Evolutionary conservation across 1,140 invertebrate genomes (phyloP), one percentile per base, ranked within the genome.

Genomic region (Diachasma alloeum): DNA sequence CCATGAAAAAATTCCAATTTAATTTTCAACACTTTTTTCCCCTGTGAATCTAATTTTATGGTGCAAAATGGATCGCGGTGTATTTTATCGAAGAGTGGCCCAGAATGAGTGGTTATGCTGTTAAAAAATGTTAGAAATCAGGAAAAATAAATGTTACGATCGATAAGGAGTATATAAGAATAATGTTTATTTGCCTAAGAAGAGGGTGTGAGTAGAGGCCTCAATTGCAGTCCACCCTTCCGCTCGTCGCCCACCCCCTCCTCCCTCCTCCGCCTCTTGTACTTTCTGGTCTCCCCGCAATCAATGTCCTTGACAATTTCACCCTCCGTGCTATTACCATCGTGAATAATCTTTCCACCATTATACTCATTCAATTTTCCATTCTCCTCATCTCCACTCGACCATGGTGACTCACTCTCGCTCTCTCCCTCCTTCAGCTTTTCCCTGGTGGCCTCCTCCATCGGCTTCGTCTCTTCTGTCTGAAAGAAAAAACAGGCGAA

Each of bases 361-460:
- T 59, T 53, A 36, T 37, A 44, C 6, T 78, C 67, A 53, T 72
- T 44, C 66, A 42, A 13, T 67, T 68, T 56, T 36, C n/a, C 68
- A n/a, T 68, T 37, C 59, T 75, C 39, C 37, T 79, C 86, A n/a
- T 86, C 83, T 46, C 81, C 85, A 13, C 85, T 87, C 72, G 86
- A 86, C 86, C 86, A 88, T 74, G 83, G 87, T 22, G 81, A 80
- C 0, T 86, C 84, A 66, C 85, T 87, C 53, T 83, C 85, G 72
- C 84, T 82, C 13, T 67, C 37, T 11, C 75, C 76, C 39, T 76
- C 78, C 56, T 81, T 79, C 8, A 48, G 4, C 4, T 79, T 73
- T 1, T 77, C 80, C 9, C 79, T 79, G 13, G 5, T 46, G 53
- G 36, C 24, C 24, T 1, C 66, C 31, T 31, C n/a, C n/a, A n/a